Base-by-base conservation (phyloP, 2,888 invertebrate species). In the Dicycla oo region DNA sequence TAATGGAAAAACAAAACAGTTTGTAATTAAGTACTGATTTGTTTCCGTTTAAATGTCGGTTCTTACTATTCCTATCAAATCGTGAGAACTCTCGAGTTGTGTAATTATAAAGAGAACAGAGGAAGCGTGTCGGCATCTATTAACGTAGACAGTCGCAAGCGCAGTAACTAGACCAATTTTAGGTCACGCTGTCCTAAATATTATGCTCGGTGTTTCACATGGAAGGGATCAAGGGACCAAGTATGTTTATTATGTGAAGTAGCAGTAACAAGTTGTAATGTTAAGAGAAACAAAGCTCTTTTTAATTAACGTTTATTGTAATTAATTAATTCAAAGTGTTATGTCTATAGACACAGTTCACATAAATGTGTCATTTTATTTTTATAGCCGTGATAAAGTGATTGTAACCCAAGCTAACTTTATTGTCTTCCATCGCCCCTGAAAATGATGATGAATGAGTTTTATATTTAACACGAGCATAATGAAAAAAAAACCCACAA, bases 81-180 rank as follows among this genome's bases (percentile, higher is more conserved):
- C 73, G 74, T 84, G 78, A 65, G 85, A 85, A 66, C 54, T 72
- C 75, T 75, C 70, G 72, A 84, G 74, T 72, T 88, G 88, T 87
- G 88, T 82, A 89, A 90, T 86, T 86, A 76, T 78, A 82, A 83
- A 87, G 88, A 82, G 87, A 88, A 88, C 82, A 77, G 67, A 86
- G 87, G 87, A 88, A 88, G 76, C 80, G 78, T 69, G 70, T 78
- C 76, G 74, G 81, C 83, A 84, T 86, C 82, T 83, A 84, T 86
- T 84, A 85, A 75, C 69, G 78, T 69, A 66, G 51, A 67, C 62
- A 78, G 64, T 65, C 57, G 73, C 75, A 78, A 75, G 71, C 74
- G 62, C 49, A 67, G 64, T 76, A 80, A 78, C 69, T 61, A 75
- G 73, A 73, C 73, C 73, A 75, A 75, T 84, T 83, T 73, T 62